Conservation (phyloP, 2,797 vertebrate species). For the Hippopotamyrus pictus region DNA sequence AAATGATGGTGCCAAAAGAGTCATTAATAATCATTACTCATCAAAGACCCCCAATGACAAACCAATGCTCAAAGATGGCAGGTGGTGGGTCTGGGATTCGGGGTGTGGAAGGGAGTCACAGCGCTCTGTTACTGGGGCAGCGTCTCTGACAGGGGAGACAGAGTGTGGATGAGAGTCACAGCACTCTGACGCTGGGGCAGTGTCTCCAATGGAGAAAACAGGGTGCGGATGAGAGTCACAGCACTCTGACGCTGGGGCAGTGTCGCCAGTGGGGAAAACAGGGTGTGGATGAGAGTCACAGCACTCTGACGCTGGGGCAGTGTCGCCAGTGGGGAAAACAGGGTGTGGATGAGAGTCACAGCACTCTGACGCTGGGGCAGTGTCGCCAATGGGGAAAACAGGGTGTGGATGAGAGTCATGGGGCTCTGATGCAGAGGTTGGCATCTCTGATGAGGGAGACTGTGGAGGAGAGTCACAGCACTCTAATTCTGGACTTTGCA, state of each 20-base stretch:
- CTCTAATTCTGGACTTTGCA: background rate
- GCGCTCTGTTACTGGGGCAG: background rate
- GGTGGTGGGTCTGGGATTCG: background rate
- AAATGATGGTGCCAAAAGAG: background rate
- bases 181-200: background rate
- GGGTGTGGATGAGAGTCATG: background rate
- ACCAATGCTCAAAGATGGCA: background rate
- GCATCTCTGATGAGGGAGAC: background rate
- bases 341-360: background rate
- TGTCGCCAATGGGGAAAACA: no score
- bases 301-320: background rate
- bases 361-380: background rate
- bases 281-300: background rate
- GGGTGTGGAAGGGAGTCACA: background rate
- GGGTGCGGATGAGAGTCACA: background rate
- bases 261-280: no score
- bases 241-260: background rate
- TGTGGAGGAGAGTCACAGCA: background rate
- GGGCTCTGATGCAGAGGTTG: background rate
- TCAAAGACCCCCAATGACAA: background rate
- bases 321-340: background rate
- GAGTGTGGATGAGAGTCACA: background rate
- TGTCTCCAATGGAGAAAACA: background rate
- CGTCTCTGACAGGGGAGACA: background rate
- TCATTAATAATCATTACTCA: constrained; percentile 8